Conservation (phyloP, 2,797 vertebrate species). For the Anas acuta region DNA sequence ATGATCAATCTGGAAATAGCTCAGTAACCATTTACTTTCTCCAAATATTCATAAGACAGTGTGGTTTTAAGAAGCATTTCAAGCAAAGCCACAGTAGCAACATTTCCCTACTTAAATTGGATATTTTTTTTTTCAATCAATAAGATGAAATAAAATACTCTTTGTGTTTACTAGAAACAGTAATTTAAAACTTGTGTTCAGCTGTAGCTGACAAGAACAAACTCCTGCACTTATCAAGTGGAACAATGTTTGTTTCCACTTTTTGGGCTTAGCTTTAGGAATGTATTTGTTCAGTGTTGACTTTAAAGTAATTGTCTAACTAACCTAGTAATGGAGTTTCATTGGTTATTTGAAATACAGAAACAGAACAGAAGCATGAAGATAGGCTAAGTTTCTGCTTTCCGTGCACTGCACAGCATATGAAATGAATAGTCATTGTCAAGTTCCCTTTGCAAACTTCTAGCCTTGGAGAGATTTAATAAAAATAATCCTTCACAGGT, state of each 20-base stretch:
- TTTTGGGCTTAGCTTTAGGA: constrained; percentile 38
- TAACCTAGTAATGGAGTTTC: constrained; percentile 46
- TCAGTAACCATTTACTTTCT: constrained; percentile 62
- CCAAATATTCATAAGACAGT: constrained; percentile 38
- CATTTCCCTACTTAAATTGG: constrained; percentile 63
- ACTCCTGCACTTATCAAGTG: constrained; percentile 67
- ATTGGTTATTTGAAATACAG: constrained; percentile 33
- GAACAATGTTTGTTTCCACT: constrained; percentile 63
- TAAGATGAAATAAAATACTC: constrained; percentile 73
- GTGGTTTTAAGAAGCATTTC: constrained; percentile 71
- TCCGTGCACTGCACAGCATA: background rate
- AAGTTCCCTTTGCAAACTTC: background rate
- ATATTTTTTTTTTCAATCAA: constrained; percentile 66
- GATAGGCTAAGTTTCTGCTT: constrained; percentile 31
- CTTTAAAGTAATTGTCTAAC: constrained; percentile 71
- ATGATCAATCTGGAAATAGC: constrained; percentile 53
- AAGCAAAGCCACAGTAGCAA: constrained; percentile 72
- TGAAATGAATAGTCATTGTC: background rate
- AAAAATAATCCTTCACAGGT: constrained; percentile 9
- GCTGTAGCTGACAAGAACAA: constrained; percentile 48
- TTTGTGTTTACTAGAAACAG: constrained; percentile 70
- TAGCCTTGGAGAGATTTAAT: background rate
- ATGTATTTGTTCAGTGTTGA: constrained; percentile 56
- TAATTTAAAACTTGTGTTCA: constrained; percentile 65
- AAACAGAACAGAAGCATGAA: background rate